Evolutionary conservation across 2,797 vertebrate species (phyloP).

Genomic region (Hemitrygon akajei): DNA sequence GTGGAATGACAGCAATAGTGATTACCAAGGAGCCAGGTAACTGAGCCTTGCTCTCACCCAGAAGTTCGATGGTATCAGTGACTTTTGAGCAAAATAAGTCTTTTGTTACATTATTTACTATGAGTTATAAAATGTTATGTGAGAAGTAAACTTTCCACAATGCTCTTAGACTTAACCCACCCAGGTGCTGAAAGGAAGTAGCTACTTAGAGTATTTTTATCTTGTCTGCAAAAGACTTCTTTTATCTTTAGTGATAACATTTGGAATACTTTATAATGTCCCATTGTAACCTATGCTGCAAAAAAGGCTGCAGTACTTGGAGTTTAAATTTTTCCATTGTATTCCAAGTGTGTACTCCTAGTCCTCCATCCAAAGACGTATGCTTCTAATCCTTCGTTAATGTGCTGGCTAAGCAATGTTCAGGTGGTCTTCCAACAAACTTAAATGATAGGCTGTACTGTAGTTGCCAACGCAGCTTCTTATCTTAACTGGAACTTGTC

Average conservation of each 20-base stretch:
- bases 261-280: background rate
- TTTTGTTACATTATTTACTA: background rate
- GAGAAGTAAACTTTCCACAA: background rate
- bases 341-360: background rate
- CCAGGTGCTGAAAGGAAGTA: background rate
- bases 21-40: background rate
- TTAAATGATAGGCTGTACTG: background rate
- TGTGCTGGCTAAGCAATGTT: background rate
- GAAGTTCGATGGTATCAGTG: background rate
- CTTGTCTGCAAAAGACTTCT: background rate
- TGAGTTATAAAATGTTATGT: background rate
- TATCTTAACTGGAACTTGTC: background rate
- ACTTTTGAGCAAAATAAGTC: background rate
- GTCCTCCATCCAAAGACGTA: background rate
- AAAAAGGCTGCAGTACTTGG: background rate
- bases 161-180: background rate
- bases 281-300: background rate
- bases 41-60: background rate
- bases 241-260: background rate
- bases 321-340: background rate
- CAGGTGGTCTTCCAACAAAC: background rate
- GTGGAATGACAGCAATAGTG: background rate
- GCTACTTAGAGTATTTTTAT: background rate
- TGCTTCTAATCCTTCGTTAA: background rate
- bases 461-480: background rate